Conservation (phyloP, 1,140 invertebrate species). For the Leptinotarsa undecemlineata region DNA sequence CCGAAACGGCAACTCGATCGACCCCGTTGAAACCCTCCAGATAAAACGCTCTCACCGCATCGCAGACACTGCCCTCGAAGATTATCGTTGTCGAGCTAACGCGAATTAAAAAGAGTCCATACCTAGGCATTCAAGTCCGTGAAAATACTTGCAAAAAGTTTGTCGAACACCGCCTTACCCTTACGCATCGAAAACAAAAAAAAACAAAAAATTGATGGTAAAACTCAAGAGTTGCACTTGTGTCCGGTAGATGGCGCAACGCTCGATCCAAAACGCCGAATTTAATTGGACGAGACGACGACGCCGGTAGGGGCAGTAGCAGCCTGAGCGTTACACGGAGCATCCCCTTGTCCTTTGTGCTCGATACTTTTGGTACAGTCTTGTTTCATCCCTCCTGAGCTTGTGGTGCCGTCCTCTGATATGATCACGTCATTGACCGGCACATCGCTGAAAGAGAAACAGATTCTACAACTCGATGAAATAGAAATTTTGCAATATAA, state of each 20-base stretch:
- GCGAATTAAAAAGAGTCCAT: conserved; percentile 26
- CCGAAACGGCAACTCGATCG: not conserved
- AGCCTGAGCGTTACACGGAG: conserved; percentile 30
- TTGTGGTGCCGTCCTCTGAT: conserved; percentile 29
- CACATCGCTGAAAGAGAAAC: conserved; percentile 40
- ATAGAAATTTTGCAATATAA: not conserved
- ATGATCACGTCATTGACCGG: conserved; percentile 41
- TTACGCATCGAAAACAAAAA: conserved; percentile 8
- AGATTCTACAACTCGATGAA: not conserved
- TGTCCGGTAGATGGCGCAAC: conserved; percentile 2
- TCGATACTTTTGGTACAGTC: conserved; percentile 43
- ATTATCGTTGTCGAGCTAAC: conserved; percentile 43
- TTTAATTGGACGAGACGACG: not conserved
- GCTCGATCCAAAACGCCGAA: not conserved
- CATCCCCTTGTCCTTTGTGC: conserved; percentile 53
- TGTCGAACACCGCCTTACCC: not conserved
- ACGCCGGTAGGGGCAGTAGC: not conserved
- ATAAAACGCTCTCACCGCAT: conserved; percentile 24
- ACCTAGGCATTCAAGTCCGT: conserved; percentile 19
- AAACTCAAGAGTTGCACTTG: conserved; percentile 2
- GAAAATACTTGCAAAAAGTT: not conserved
- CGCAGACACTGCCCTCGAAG: conserved; percentile 37
- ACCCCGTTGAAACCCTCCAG: conserved; percentile 34
- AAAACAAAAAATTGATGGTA: not conserved
- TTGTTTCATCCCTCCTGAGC: conserved; percentile 37